Evolutionary conservation across 2,888 invertebrate species (phyloP).

Genomic region (Trachelus iudaicus): DNA sequence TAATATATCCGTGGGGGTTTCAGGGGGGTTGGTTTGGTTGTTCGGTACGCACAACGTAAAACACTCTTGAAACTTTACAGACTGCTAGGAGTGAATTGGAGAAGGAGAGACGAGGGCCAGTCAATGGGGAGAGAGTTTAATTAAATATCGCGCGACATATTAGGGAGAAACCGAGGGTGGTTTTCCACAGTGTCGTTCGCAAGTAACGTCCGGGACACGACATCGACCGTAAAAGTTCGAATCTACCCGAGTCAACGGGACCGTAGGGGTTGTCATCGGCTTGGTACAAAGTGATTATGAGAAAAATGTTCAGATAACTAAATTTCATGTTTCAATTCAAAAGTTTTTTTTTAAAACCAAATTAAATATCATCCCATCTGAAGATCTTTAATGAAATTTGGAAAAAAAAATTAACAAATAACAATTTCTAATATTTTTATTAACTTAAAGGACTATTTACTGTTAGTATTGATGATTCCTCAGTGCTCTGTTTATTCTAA

Average conservation of each 20-base stretch:
- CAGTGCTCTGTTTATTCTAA: too few relatives aligned
- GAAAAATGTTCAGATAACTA: background rate
- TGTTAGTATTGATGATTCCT: background rate
- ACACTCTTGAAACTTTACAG: conserved; percentile 56
- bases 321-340: background rate
- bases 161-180: conserved; percentile 33
- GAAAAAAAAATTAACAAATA: background rate
- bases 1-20: background rate
- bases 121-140: conserved; percentile 43
- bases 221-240: conserved; percentile 7
- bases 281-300: background rate
- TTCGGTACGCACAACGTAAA: conserved; percentile 3
- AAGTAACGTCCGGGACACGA: conserved; percentile 37
- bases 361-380: background rate
- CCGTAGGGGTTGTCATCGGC: background rate
- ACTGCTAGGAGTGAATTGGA: conserved; percentile 29
- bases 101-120: conserved; percentile 23
- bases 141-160: conserved; percentile 59
- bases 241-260: background rate
- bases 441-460: background rate
- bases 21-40: background rate
- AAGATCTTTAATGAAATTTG: background rate
- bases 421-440: background rate
- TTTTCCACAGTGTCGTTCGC: conserved; percentile 32
- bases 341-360: background rate